phyloP scores from a whole-genome alignment of 64 coral and sea anemone genomes.

The Pocillopora damicornis region DNA sequence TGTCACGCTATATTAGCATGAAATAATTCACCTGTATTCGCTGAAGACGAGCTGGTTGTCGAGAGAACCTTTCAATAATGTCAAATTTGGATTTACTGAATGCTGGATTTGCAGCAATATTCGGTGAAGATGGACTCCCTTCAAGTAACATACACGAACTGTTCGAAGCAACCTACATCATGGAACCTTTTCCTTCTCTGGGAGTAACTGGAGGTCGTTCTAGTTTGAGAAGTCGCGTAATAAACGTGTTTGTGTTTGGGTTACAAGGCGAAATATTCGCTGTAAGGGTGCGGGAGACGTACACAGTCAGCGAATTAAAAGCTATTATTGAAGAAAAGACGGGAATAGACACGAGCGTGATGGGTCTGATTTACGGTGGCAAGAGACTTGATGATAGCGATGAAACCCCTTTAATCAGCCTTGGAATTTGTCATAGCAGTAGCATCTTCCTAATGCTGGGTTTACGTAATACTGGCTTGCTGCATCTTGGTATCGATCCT shows the following conservation, averaged over 20 bases:
- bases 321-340: conserved; percentile 2
- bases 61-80: not conserved
- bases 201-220: too few species aligned
- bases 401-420: not conserved
- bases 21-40: not conserved
- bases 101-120: conserved; percentile 37
- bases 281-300: not conserved
- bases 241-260: not conserved
- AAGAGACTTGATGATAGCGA: conserved; percentile 15
- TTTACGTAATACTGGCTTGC: not conserved
- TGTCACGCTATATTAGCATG: too few species aligned
- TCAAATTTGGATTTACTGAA: conserved; percentile 28
- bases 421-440: not conserved
- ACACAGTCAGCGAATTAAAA: conserved; percentile 43
- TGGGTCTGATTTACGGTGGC: conserved; percentile 32
- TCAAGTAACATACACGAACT: conserved; percentile 5
- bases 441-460: not conserved
- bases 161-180: not conserved
- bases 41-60: not conserved
- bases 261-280: not conserved
- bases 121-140: not conserved
- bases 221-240: too few species aligned
- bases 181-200: too few species aligned
- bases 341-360: conserved; percentile 7
- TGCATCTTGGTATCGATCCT: conserved; percentile 1